Evolutionary conservation across 2,888 invertebrate species (phyloP), one percentile per base, ranked within the genome.

Genomic region (Mesorhabditis spiculigera): DNA sequence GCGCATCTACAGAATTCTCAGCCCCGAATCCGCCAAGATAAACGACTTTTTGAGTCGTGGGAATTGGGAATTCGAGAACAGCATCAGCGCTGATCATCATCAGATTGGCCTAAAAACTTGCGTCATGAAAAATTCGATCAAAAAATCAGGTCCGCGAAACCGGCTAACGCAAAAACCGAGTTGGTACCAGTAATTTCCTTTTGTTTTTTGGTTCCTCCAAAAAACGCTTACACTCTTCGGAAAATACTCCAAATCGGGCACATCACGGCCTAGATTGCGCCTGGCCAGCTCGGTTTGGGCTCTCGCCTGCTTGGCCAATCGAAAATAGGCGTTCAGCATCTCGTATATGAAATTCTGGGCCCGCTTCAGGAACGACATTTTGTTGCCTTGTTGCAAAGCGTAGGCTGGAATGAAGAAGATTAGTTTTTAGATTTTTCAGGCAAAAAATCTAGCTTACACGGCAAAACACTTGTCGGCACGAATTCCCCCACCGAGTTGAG

Each of bases 11-110:
- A 10, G 6, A 6, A 6, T 16, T 45, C 28, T 42, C 16, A 5
- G 71, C 67, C 13, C 71, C 71, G 16, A 71, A n/a, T 64, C 71
- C 71, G 13, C 71, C 71, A 58, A 71, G 67, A 61, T 63, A 71
- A 62, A 67, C 67, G 10, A 71, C n/a, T 41, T 71, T 71, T n/a
- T 68, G 50, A n/a, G 63, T 71, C 10, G 41, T n/a, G 4, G 68
- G 68, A 43, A 45, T 58, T 4, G 67, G 71, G 63, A 63, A 71
- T 43, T 71, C 71, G 3, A 71, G 10, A 4, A 71, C 43, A 8
- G 67, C 64, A 68, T 71, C 68, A 5, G 63, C 67, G 58, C 67
- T 71, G 41, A 71, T 44, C 28, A 71, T 67, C 1, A 61, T 13
- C 50, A 71, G 43, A 8, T 45, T n/a, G n/a, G 70, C 69, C 69